These are phyloP conservation scores for Hemiprocne comata DNA, from an alignment of 2,113 vertebrate species.

Conservation along the genomic window DNA sequence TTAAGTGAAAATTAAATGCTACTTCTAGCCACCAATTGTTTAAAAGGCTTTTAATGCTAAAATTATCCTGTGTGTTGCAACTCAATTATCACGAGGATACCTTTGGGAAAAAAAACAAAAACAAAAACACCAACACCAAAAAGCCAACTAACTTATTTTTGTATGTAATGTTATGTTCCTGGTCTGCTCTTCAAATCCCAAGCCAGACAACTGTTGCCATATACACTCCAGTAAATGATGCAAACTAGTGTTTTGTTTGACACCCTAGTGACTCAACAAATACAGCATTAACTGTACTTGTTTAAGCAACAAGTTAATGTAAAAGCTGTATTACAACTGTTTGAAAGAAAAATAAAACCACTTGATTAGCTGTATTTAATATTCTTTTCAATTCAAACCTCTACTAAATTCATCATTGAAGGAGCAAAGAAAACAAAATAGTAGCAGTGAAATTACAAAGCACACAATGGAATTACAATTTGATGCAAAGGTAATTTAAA, in stretches of 20 bases:
- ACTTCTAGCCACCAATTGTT: neutral
- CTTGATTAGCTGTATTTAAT: neutral
- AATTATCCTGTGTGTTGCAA: neutral
- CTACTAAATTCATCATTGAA: neutral
- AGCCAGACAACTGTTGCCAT: conserved; percentile 56
- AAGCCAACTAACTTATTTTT: neutral
- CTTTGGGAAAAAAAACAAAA: rapidly evolving
- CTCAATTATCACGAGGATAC: neutral
- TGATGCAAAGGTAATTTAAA: neutral
- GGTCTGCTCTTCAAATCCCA: conserved; percentile 46
- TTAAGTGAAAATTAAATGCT: neutral
- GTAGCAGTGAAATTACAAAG: neutral
- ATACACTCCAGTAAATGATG: conserved; percentile 36
- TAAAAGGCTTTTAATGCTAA: neutral
- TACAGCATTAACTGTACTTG: neutral
- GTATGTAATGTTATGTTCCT: neutral
- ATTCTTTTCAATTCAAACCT: neutral
- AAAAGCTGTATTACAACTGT: neutral
- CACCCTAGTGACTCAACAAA: conserved; percentile 20
- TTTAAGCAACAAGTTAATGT: neutral
- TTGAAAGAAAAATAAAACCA: neutral
- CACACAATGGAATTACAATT: neutral
- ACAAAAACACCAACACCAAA: neutral
- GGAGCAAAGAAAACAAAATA: neutral
- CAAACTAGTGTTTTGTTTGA: neutral